Percentiles rank a stretch among this genome's conserved stretches.
These are phyloP conservation scores for Malurus melanocephalus DNA, from an alignment of 2,113 vertebrate genomes.

Conservation along the genomic window DNA sequence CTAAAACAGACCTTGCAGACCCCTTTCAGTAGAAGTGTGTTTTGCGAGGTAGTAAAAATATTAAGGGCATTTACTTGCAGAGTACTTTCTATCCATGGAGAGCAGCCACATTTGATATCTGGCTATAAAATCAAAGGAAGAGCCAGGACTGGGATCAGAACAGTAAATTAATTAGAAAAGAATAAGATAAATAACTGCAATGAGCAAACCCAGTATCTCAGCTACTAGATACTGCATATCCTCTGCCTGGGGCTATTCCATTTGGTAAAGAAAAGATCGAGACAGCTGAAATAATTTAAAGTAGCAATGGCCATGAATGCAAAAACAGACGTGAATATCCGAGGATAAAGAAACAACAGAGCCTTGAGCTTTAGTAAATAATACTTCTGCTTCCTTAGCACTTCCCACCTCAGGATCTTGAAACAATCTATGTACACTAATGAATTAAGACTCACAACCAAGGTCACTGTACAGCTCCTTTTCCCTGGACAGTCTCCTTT, in stretches of 20 bases:
- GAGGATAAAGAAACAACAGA: background rate
- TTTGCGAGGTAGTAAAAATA: background rate
- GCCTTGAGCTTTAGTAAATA: background rate
- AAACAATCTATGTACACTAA: background rate
- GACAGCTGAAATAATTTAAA: conserved; percentile 8
- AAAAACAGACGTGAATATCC: background rate
- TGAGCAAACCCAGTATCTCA: background rate
- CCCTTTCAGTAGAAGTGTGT: background rate
- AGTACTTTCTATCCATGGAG: background rate
- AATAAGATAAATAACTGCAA: conserved; percentile 7
- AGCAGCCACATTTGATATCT: background rate
- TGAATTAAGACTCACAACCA: background rate
- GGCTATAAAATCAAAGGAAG: conserved; percentile 14
- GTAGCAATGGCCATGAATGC: background rate
- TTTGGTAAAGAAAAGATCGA: conserved; percentile 22
- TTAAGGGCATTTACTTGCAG: background rate
- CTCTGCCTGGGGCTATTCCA: background rate
- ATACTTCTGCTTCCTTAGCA: background rate
- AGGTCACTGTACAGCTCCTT: background rate
- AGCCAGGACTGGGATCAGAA: background rate
- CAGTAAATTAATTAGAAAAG: conserved; percentile 36
- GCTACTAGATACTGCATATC: background rate
- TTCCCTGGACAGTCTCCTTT: background rate
- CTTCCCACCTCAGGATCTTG: background rate
- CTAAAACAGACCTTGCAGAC: background rate